Evolutionary conservation across 1,140 invertebrate species (phyloP), one percentile per base, ranked within the genome.

Genomic region (Holotrichia oblita): DNA sequence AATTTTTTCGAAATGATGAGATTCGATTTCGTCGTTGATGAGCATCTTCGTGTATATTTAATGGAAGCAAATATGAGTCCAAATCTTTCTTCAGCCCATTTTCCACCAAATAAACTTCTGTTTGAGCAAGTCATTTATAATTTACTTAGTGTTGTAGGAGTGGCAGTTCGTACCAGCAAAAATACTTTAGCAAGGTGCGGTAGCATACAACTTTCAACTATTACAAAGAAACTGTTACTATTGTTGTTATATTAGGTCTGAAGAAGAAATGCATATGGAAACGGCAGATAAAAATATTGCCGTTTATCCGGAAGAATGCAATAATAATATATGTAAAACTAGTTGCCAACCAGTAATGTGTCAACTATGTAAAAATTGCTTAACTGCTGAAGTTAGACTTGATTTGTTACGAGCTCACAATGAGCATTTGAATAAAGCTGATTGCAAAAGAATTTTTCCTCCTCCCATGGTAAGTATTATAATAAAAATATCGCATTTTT

Each of bases 31-130:
- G 93, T 97, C 0, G 88, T 99, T 6, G 97, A 99, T 86, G 93
- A 97, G 81, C 88, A 98, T 73, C 84, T 98, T 0, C 95, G 96
- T 72, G 93, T 98, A 2, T 96, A 93, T 83, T 88, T 98, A 2
- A 94, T 99, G 92, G 98, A 99, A 87, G 97, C 96, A 0, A 99
- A 99, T 86, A 99, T 99, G 98, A 98, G 96, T 40, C 98, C 98
- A 0, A 99, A 99, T 89, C 89, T 99, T 24, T 98, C 96, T 0
- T 98, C 97, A 0, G 93, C 93, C 0, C 97, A 99, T 88, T 99
- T 95, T 87, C 92, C 93, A 59, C 93, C 92, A 0, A 99, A 99
- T 86, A 91, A 92, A 79, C 85, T 96, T 9, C 86, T 99, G 0
- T 99, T 99, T 82, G 95, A 99, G 84, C 97, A 99, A 89, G 94